Conservation (phyloP, 2,888 invertebrate species). For the Epistrophe grossulariae region DNA sequence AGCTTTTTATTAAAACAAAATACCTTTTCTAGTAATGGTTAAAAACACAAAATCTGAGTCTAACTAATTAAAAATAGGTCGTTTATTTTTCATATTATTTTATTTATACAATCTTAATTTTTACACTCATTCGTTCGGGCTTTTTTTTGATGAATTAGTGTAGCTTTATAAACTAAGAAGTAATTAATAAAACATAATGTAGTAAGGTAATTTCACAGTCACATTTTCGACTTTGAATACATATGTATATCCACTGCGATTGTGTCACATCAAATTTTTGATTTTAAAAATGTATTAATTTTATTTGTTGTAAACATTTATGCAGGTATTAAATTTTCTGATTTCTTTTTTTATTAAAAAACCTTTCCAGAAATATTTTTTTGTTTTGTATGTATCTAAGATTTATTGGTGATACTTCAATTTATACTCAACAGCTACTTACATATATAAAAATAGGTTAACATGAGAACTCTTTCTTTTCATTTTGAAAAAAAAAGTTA, state of each 20-base stretch:
- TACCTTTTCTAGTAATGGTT: too few species aligned
- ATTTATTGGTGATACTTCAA: not conserved
- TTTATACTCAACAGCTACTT: not conserved
- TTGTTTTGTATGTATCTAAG: not conserved
- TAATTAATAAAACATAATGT: not conserved
- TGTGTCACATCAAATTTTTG: too few species aligned
- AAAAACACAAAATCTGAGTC: too few species aligned
- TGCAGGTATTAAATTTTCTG: not conserved
- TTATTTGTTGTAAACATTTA: not conserved
- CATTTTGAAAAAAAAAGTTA: too few species aligned
- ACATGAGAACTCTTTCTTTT: not conserved
- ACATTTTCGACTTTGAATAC: too few species aligned
- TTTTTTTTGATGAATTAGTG: constrained; percentile 25
- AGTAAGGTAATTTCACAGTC: not conserved
- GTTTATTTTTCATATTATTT: constrained; percentile 47
- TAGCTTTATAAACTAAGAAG: not conserved
- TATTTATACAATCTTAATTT: constrained; percentile 67
- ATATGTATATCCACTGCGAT: too few species aligned
- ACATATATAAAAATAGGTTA: not conserved
- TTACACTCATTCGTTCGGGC: constrained; percentile 21
- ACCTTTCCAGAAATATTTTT: not conserved
- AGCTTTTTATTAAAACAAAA: too few species aligned
- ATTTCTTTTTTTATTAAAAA: not conserved
- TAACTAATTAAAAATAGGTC: not conserved
- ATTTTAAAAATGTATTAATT: not conserved